Evolutionary conservation across 2,888 invertebrate species (phyloP).

Genomic region (Cosmia pyralina): DNA sequence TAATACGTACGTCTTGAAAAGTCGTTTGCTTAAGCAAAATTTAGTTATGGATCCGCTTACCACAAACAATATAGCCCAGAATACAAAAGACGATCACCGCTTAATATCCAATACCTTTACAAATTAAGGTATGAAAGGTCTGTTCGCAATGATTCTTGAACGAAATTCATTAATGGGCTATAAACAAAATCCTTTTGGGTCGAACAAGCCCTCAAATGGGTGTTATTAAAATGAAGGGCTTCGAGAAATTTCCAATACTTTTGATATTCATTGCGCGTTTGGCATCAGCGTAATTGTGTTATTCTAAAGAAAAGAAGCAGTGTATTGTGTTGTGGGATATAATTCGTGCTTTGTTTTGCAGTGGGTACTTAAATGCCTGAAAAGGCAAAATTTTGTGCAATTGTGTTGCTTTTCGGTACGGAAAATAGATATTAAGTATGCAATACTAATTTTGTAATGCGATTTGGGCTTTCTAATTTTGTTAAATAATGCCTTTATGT

Average conservation of each 20-base stretch:
- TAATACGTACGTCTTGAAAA: slow-evolving; percentile 44
- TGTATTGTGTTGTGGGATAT: slow-evolving; percentile 53
- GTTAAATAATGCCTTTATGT: neutral
- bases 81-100: slow-evolving; percentile 67
- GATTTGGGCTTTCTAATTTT: slow-evolving; percentile 25
- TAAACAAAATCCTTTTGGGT: slow-evolving; percentile 81
- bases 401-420: slow-evolving; percentile 40
- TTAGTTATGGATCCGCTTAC: slow-evolving; percentile 51
- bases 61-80: slow-evolving; percentile 60
- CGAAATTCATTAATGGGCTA: slow-evolving; percentile 82
- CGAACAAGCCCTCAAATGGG: slow-evolving; percentile 62
- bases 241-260: slow-evolving; percentile 59
- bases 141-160: slow-evolving; percentile 72
- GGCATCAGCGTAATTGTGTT: slow-evolving; percentile 53
- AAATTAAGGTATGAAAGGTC: slow-evolving; percentile 78
- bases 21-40: slow-evolving; percentile 54
- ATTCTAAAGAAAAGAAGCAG: slow-evolving; percentile 35
- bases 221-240: slow-evolving; percentile 68
- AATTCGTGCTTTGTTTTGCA: slow-evolving; percentile 52
- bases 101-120: slow-evolving; percentile 76
- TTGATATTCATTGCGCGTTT: slow-evolving; percentile 59
- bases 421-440: slow-evolving; percentile 46
- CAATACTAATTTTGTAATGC: slow-evolving; percentile 48
- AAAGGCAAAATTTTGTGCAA: slow-evolving; percentile 44
- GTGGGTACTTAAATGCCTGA: slow-evolving; percentile 24